Conservation (phyloP, 1,140 invertebrate genomes). For the Zaprionus africanus region DNA sequence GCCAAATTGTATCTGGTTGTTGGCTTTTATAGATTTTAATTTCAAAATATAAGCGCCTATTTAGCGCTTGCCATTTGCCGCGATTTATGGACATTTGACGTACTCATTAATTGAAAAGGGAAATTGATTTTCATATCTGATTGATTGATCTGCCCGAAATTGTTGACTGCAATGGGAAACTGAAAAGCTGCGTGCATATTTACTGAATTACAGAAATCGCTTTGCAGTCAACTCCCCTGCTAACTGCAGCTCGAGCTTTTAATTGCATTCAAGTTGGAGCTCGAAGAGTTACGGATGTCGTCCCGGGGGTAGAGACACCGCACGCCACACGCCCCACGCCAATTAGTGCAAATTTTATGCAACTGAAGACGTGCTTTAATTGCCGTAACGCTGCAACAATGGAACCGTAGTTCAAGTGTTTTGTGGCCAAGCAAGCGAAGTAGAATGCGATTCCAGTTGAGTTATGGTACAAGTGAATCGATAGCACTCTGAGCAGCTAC, state of each 20-base stretch:
- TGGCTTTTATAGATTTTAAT: conserved; percentile 6
- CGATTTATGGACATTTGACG: conserved; percentile 40
- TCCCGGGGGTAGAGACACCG: conserved; percentile 5
- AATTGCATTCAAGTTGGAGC: conserved; percentile 62
- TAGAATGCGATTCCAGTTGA: not conserved
- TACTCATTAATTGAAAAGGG: conserved; percentile 60
- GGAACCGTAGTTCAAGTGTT: not conserved
- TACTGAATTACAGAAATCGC: conserved; percentile 7
- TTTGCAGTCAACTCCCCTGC: conserved; percentile 32
- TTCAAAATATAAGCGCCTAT: conserved; percentile 27
- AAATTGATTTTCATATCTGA: conserved; percentile 45
- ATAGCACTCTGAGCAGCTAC: not conserved
- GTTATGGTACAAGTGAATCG: not conserved
- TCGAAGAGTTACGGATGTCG: conserved; percentile 41
- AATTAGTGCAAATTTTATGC: conserved; percentile 53
- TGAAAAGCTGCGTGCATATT: not conserved
- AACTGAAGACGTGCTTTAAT: conserved; percentile 49
- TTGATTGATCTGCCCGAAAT: conserved; percentile 40
- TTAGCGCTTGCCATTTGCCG: conserved; percentile 29
- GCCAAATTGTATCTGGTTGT: conserved; percentile 6
- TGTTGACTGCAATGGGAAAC: not conserved
- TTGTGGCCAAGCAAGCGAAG: conserved; percentile 16
- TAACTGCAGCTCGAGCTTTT: conserved; percentile 61
- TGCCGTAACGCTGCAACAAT: conserved; percentile 30
- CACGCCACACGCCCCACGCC: conserved; percentile 17